Base-by-base conservation (phyloP, 1,140 invertebrate species). In the Pseudomyrmex flavicornis region DNA sequence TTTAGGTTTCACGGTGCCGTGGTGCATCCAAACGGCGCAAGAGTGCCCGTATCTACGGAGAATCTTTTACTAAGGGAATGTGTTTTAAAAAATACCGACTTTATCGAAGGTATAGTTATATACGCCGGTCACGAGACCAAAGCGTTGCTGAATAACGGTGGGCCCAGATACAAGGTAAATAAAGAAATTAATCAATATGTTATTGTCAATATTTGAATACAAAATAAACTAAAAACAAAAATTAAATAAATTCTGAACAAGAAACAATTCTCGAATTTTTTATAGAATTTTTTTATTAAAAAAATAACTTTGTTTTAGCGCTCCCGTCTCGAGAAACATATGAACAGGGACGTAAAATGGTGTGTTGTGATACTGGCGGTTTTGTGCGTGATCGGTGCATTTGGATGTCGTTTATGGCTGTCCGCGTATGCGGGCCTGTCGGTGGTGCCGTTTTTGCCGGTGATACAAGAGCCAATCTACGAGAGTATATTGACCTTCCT, bases 91-190 rank as follows among this genome's bases (percentile, higher is more conserved):
- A 99, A 99, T 93, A 97, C 97, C 1, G 97, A 98, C 90, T 99
- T 96, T 93, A 96, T 99, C 56, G 99, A 99, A 93, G 99, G 99
- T 77, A 97, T 99, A 89, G 98, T 99, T 56, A 97, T 99, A 46
- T 99, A 99, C 95, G 98, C 99, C 82, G 98, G 98, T 86, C 98
- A 98, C 94, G 98, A 99, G 95, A 99, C 98, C 1, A 99, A 99
- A 95, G 98, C 98, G 1, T 98, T 99, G 98, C 95, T 99, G 20
- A 99, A 99, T 93, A 99, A 99, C 94, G 97, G 98, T 85, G 98
- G 98, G 76, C 98, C 98, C 82, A 95, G 98, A 85, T 99, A 99
- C 93, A 99, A 99, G 91, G 93, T 93, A 88, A 59, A n/a, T 2
- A 0, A 44, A 58, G 35, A 1, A 10, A 68, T 17, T 46, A n/a